These are phyloP conservation scores for Thaumatotibia leucotreta DNA, from an alignment of 1,140 invertebrate species.

Conservation along the genomic window DNA sequence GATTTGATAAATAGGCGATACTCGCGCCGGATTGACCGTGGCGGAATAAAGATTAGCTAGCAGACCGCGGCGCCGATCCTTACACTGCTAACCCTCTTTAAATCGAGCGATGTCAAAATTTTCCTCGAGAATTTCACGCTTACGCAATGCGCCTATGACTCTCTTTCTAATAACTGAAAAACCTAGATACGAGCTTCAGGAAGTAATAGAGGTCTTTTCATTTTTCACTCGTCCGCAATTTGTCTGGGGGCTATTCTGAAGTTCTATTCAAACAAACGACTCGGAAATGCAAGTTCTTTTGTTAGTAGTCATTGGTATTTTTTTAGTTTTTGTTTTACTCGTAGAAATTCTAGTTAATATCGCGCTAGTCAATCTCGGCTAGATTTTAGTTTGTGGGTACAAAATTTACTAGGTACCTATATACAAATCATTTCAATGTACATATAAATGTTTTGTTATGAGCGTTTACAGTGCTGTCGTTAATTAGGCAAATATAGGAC, in stretches of 20 bases:
- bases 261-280: constrained; percentile 7
- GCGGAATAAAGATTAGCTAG: constrained; percentile 47
- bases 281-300: constrained; percentile 7
- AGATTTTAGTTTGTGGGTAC: background rate
- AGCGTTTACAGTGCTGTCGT: no score
- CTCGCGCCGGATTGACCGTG: constrained; percentile 59
- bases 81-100: background rate
- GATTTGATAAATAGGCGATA: constrained; percentile 61
- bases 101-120: background rate
- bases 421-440: background rate
- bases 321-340: background rate
- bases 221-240: constrained; percentile 41
- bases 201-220: constrained; percentile 16
- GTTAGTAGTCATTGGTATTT: constrained; percentile 1
- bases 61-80: constrained; percentile 22
- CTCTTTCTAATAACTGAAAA: background rate
- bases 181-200: background rate
- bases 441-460: no score
- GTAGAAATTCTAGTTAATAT: background rate
- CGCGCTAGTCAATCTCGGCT: background rate
- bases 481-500: no score
- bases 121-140: background rate
- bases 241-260: constrained; percentile 20
- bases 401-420: background rate
- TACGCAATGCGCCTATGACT: background rate